phyloP scores from a whole-genome alignment of 2,113 vertebrate species.

The Aegithalos caudatus region DNA sequence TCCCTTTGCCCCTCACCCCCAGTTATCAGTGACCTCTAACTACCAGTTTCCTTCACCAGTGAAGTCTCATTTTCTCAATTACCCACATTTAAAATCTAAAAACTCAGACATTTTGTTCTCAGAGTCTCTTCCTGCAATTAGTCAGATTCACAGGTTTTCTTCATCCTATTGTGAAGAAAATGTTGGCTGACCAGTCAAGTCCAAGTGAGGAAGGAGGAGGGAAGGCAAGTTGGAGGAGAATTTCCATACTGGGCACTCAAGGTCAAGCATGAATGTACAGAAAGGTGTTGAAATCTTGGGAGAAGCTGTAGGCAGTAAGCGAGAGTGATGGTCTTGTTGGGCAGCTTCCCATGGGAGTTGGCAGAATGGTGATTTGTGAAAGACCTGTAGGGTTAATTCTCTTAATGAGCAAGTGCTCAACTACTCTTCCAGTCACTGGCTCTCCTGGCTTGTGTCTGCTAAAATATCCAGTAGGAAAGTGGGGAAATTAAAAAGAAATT shows the following conservation, averaged over 20 bases:
- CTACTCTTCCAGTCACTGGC: background rate
- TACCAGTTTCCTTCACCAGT: background rate
- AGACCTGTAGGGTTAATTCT: background rate
- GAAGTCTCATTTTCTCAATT: background rate
- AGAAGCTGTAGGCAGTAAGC: slow-evolving; percentile 5
- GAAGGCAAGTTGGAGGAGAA: background rate
- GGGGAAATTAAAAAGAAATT: background rate
- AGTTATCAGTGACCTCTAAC: background rate
- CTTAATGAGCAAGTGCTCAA: background rate
- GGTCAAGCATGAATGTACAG: background rate
- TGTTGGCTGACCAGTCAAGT: background rate
- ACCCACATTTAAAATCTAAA: background rate
- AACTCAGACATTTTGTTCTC: background rate
- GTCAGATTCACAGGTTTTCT: background rate
- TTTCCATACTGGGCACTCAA: background rate
- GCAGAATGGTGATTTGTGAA: background rate
- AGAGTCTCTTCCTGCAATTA: background rate
- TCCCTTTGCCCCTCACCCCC: rapidly evolving
- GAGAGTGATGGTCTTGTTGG: slow-evolving; percentile 21
- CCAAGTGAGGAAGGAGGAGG: background rate
- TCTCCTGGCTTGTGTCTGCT: background rate
- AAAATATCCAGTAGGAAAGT: background rate
- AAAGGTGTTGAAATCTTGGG: slow-evolving; percentile 28
- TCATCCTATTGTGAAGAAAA: background rate
- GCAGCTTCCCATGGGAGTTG: background rate